A percentile compares a stretch with the other conserved stretches of the same genome.
Evolutionary conservation across 1,140 invertebrate species (phyloP).

Genomic region (Drosophila punjabiensis): DNA sequence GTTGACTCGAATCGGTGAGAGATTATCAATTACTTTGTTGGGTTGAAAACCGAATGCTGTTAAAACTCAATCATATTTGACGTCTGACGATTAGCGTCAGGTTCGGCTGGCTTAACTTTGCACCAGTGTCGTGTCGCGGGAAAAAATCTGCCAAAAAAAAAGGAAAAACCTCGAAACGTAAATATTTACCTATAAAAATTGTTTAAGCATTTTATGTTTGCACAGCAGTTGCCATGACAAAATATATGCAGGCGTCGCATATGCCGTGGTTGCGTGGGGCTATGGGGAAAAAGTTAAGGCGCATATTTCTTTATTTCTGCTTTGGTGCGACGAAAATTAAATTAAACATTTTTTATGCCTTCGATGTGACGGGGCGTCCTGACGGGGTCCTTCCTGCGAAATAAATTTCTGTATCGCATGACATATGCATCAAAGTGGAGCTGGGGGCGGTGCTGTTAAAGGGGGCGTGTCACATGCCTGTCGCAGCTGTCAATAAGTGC

Average conservation of each 20-base stretch:
- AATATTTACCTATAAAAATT: slow-evolving; percentile 78
- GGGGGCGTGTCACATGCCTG: slow-evolving; percentile 52
- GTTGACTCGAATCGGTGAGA: not conserved
- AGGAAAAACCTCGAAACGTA: slow-evolving; percentile 20
- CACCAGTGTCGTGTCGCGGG: not conserved
- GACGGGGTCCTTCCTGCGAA: slow-evolving; percentile 41
- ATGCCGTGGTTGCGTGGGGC: slow-evolving; percentile 1
- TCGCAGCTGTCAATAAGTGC: slow-evolving; percentile 82
- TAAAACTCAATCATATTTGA: slow-evolving; percentile 73
- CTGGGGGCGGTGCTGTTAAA: not conserved
- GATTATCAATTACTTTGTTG: slow-evolving; percentile 61
- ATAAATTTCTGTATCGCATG: slow-evolving; percentile 82
- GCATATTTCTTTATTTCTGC: slow-evolving; percentile 21
- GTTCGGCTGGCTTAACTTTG: slow-evolving; percentile 3
- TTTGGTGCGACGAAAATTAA: slow-evolving; percentile 66
- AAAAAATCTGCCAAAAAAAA: slow-evolving; percentile 5
- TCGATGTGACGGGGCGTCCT: not conserved
- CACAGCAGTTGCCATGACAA: slow-evolving; percentile 71
- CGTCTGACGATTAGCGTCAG: slow-evolving; percentile 65
- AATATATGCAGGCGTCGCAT: slow-evolving; percentile 20
- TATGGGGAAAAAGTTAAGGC: slow-evolving; percentile 32
- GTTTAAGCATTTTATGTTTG: slow-evolving; percentile 81
- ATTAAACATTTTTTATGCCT: slow-evolving; percentile 81
- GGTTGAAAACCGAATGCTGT: slow-evolving; percentile 36
- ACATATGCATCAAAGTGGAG: slow-evolving; percentile 75